Evolutionary conservation across 1,140 invertebrate genomes (phyloP), one percentile per base, ranked within the genome.

Genomic region (Pseudachorutes palmiensis): DNA sequence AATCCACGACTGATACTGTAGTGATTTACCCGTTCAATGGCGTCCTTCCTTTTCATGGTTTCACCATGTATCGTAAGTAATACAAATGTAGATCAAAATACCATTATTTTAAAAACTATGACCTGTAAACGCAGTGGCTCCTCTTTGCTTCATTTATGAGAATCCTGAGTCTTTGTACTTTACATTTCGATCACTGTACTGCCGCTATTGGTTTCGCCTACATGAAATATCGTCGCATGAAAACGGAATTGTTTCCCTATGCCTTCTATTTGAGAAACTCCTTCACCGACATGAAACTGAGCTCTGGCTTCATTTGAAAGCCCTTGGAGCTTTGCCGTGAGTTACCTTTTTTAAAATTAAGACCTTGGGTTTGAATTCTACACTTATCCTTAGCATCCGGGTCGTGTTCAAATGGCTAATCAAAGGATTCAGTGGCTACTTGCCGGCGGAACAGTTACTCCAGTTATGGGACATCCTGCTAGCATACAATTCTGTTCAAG

Each of bases 351-450:
- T 55, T 31, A 60, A 28, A 28, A n/a, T n/a, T n/a, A n/a, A n/a
- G n/a, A n/a, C n/a, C n/a, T n/a, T n/a, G n/a, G n/a, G n/a, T n/a
- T n/a, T 2, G 51, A 19, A 55, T 12, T 55, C 9, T 55, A 14
- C 12, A 55, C 9, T 55, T 55, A 78, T 81, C n/a, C n/a, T 41
- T 71, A 91, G 90, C n/a, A 81, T 94, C 32, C 84, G 88, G 74
- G 85, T 97, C 24, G 91, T 94, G 1, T 94, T 97, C 76, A 95
- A 95, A 78, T 98, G 94, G 94, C 78, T 98, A 12, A 94, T 97
- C 83, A 82, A 92, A 69, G 92, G 89, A 1, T 98, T 96, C 76
- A 95, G 92, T 72, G 94, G 94, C 0, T 91, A 94, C 76, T 80
- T 98, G 58, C 87, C 91, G 0, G 91, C 91, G 2, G 92, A 95